Conservation (phyloP, 2,113 vertebrate genomes). For the Bubalus kerabau region DNA sequence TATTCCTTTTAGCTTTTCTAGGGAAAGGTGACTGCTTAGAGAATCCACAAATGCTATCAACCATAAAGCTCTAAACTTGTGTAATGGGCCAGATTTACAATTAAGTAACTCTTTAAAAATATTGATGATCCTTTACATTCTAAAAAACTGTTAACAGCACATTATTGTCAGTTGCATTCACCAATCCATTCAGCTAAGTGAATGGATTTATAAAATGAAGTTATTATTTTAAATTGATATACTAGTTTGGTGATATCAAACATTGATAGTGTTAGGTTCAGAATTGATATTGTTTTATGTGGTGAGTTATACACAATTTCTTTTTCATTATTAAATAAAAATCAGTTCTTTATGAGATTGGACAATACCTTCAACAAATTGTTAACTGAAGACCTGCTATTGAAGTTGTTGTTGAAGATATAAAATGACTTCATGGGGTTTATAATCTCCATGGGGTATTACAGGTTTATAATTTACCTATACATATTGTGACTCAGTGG, state of each 20-base stretch:
- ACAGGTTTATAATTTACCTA: not conserved
- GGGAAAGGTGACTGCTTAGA: conserved; percentile 36
- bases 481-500: not conserved
- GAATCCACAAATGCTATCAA: conserved; percentile 27
- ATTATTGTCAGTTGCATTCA: not conserved
- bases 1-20: conserved; percentile 37
- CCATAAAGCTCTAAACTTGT: conserved; percentile 38
- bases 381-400: not conserved
- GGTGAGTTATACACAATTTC: not conserved
- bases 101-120: conserved; percentile 48
- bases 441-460: not conserved
- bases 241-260: not conserved
- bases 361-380: not conserved
- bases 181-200: not conserved
- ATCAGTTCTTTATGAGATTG: not conserved
- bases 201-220: conserved; percentile 1
- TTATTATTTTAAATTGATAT: not conserved
- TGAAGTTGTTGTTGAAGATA: not conserved
- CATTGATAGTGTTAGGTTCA: not conserved
- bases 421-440: not conserved
- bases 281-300: not conserved
- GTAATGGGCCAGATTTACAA: conserved; percentile 56
- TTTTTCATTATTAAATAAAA: conserved; percentile 16
- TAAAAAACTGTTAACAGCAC: not conserved
- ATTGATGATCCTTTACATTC: conserved; percentile 46